Evolutionary conservation across 2,888 invertebrate genomes (phyloP), one percentile per base, ranked within the genome.

Genomic region (Halocaridina rubra): DNA sequence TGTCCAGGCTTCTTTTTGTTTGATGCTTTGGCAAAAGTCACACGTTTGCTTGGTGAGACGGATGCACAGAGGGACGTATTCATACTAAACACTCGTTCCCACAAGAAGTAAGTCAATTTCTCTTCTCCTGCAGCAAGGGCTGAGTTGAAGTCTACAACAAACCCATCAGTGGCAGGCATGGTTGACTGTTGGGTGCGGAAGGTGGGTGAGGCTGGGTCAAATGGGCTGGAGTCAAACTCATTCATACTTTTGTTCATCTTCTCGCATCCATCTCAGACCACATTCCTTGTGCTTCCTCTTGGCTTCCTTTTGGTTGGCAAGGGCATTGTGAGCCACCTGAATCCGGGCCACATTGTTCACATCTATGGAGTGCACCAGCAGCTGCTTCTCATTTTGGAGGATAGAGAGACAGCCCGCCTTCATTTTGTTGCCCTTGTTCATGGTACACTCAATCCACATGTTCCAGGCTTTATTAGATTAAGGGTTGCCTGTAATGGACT

Each of bases 391-490:
- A n/a, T n/a, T n/a, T n/a, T n/a, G n/a, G n/a, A n/a, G n/a, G n/a
- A 69, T 10, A 29, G 29, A 13, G 30, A 69, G 29, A 8, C 69
- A 69, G 22, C 69, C 29, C 24, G 29, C 24, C 69, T 69, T 69
- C 22, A 69, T 69, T 69, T 69, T 69, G 22, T 30, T 69, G 22
- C 69, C 69, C n/a, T n/a, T n/a, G n/a, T n/a, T n/a, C n/a, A n/a
- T n/a, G n/a, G n/a, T n/a, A n/a, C n/a, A n/a, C n/a, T 10, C 30
- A 29, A 13, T 69, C 30, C 69, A 69, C n/a, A n/a, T n/a, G n/a
- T n/a, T n/a, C n/a, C n/a, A n/a, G n/a, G n/a, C n/a, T n/a, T n/a
- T n/a, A n/a, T n/a, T n/a, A n/a, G n/a, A n/a, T n/a, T n/a, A n/a
- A n/a, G n/a, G n/a, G n/a, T n/a, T n/a, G n/a, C n/a, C n/a, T n/a